phyloP scores from a whole-genome alignment of 2,888 invertebrate species.

The Orthosia incerta region DNA sequence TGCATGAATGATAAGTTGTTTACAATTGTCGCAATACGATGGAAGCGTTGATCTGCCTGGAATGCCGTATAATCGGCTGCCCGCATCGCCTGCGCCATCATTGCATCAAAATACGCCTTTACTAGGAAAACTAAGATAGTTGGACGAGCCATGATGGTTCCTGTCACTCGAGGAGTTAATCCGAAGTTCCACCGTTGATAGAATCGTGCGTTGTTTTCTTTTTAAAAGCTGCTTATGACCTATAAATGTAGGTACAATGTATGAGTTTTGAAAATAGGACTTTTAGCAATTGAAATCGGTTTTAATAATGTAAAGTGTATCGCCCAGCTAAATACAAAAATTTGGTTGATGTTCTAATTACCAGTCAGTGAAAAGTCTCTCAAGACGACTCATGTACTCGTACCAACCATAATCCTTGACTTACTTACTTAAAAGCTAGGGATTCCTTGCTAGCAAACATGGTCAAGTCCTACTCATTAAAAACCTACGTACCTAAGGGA shows the following conservation, averaged over 20 bases:
- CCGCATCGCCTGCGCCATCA: slow-evolving; percentile 40
- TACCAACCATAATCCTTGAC: neutral
- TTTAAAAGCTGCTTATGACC: neutral
- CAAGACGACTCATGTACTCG: neutral
- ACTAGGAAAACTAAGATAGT: slow-evolving; percentile 28
- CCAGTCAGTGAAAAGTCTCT: neutral
- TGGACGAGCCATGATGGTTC: slow-evolving; percentile 38
- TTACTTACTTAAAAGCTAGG: slow-evolving; percentile 4
- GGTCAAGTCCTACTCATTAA: slow-evolving; percentile 20
- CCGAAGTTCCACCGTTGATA: slow-evolving; percentile 37
- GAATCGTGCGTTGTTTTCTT: neutral
- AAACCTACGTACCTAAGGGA: slow-evolving; percentile 30
- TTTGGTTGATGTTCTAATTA: neutral
- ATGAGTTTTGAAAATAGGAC: neutral
- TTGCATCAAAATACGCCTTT: slow-evolving; percentile 22
- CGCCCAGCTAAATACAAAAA: neutral
- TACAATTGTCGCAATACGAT: slow-evolving; percentile 22
- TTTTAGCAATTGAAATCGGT: neutral
- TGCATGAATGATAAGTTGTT: neutral
- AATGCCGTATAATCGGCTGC: slow-evolving; percentile 41
- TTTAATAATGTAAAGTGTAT: neutral
- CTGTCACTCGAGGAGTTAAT: slow-evolving; percentile 32
- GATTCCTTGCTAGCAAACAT: slow-evolving; percentile 26
- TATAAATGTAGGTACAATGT: too few relatives aligned
- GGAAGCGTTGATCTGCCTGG: slow-evolving; percentile 30